Evolutionary conservation across 2,113 vertebrate genomes (phyloP).

Genomic region (Nycticebus coucang): DNA sequence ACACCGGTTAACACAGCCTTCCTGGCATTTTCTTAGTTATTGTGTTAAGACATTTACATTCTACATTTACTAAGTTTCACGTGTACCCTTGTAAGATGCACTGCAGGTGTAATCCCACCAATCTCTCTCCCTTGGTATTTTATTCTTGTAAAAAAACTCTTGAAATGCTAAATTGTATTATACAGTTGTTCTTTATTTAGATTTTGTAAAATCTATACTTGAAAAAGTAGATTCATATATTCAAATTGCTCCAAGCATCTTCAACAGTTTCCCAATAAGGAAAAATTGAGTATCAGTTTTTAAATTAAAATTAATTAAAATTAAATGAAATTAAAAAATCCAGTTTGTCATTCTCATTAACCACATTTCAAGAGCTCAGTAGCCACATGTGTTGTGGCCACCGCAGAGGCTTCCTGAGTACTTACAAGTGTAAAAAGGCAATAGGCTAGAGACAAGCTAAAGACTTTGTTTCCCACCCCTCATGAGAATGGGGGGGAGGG

Average conservation of each 20-base stretch:
- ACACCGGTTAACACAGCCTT: no score
- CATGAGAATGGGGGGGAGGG: no score
- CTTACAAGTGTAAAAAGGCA: neutral
- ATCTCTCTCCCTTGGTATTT: neutral
- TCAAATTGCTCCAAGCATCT: neutral
- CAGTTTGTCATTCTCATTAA: neutral
- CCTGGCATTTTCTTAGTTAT: no score
- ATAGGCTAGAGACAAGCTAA: neutral
- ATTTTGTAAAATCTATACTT: constrained; percentile 20
- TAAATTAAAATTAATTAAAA: neutral
- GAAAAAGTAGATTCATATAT: constrained; percentile 7
- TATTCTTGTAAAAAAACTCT: neutral
- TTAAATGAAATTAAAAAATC: constrained; percentile 19
- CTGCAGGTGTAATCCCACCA: no score
- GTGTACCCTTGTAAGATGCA: no score
- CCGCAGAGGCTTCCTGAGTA: neutral
- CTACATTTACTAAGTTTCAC: no score
- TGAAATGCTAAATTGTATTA: constrained; percentile 16
- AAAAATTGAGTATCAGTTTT: neutral
- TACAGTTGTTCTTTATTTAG: constrained; percentile 37
- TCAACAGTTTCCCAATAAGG: neutral
- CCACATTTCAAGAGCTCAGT: neutral
- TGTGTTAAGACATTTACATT: no score
- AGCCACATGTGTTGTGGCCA: neutral
- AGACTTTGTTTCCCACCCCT: neutral